Base-by-base conservation (phyloP, 1,140 invertebrate species). In the Calosoma granatense region DNA sequence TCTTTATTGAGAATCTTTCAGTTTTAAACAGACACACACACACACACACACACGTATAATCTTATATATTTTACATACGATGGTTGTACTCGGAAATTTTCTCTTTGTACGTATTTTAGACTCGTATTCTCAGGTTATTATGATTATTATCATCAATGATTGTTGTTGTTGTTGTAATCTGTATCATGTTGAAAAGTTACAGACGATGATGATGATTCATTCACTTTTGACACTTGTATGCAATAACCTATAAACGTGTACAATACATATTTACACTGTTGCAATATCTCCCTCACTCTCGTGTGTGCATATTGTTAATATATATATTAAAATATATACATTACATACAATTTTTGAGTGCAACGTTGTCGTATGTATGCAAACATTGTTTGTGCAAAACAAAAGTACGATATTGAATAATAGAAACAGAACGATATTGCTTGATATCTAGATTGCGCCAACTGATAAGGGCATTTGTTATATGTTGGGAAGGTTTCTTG, bases 371-470 rank as follows among this genome's bases (percentile, higher is more conserved):
- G 41, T 47, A 47, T 47, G 41, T 47, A 36, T n/a, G 6, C 26
- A 47, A 47, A 47, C 17, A 47, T 47, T 30, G 17, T 11, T 9
- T 47, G 6, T 11, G 9, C 15, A 9, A 47, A 47, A 9, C 15
- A 11, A 47, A 47, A n/a, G n/a, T 36, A 9, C 26, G 6, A 36
- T 11, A 51, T 21, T 53, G 21, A 2, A 15, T 53, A 22, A 22
- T 53, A 36, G 15, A 30, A 4, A 15, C 36, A 54, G 11, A 54
- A 54, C n/a, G 20, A 23, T 11, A 20, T 54, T 54, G 53, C 53
- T 54, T 54, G 53, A 54, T 54, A 54, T 23, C 21, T 54, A 54
- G 53, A 54, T 54, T 54, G 22, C 21, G 53, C 53, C 53, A 54
- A 54, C 53, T 54, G 21, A 26, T 26, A 6, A 22, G 22, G 20